Conservation (phyloP, 2,797 vertebrate genomes). For the Epinephelus coioides region DNA sequence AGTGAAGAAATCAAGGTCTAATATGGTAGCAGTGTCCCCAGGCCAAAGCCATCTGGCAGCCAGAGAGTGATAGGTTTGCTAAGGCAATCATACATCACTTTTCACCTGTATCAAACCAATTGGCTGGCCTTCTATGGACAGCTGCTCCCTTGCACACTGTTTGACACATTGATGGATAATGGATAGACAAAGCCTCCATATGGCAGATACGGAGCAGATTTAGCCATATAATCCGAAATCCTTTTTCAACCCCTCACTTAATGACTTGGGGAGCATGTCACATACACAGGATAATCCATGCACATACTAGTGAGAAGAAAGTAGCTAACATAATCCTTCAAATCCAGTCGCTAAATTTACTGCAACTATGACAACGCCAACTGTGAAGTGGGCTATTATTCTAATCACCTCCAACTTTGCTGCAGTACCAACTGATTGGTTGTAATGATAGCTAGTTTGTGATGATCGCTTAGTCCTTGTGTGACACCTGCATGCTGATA, state of each 20-base stretch:
- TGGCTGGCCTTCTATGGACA: constrained; percentile 80
- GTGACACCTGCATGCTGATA: constrained; percentile 35
- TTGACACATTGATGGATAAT: constrained; percentile 84
- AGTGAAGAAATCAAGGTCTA: constrained; percentile 76
- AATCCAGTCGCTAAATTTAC: constrained; percentile 58
- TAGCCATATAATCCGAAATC: constrained; percentile 72
- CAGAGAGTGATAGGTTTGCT: constrained; percentile 77
- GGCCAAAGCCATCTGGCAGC: constrained; percentile 75
- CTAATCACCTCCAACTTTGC: constrained; percentile 65
- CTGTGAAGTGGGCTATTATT: constrained; percentile 64
- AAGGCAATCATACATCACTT: constrained; percentile 83
- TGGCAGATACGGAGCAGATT: constrained; percentile 69
- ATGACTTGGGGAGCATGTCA: constrained; percentile 71
- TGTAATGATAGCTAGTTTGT: constrained; percentile 55
- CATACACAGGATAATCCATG: constrained; percentile 73
- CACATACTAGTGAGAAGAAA: constrained; percentile 64
- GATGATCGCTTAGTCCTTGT: constrained; percentile 39
- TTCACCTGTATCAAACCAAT: constrained; percentile 84
- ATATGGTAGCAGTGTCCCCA: constrained; percentile 69
- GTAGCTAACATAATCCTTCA: constrained; percentile 67
- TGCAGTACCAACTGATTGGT: constrained; percentile 45
- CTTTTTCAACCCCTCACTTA: constrained; percentile 53
- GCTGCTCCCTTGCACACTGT: constrained; percentile 76
- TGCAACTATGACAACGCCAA: constrained; percentile 39
- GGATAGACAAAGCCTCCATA: constrained; percentile 75